Evolutionary conservation across 37 sponge, comb jelly and placozoan species (phyloP).

Genomic region (Beroe forskalii): DNA sequence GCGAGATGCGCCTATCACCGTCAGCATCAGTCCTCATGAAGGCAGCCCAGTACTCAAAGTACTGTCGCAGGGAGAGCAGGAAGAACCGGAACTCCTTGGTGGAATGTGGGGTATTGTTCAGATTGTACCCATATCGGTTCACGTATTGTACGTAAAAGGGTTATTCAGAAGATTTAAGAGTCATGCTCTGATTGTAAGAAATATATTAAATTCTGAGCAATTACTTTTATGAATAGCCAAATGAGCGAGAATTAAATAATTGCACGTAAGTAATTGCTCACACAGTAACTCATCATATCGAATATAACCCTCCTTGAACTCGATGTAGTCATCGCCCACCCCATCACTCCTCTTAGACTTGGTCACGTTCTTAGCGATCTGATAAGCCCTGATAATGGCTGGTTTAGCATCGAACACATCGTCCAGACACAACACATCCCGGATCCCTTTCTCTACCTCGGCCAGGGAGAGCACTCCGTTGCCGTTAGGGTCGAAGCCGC

Average conservation of each 20-base stretch:
- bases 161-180: too few relatives aligned
- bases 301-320: too few relatives aligned
- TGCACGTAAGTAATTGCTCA: too few relatives aligned
- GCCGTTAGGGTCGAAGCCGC: not conserved
- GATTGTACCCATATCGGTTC: too few relatives aligned
- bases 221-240: too few relatives aligned
- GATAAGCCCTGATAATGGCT: slow-evolving; percentile 46
- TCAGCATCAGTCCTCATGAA: slow-evolving; percentile 1
- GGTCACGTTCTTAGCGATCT: slow-evolving; percentile 51
- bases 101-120: too few relatives aligned
- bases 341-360: not conserved
- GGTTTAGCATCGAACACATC: slow-evolving; percentile 60
- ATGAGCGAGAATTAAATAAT: too few relatives aligned
- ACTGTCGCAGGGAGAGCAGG: slow-evolving; percentile 61
- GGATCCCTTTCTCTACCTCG: slow-evolving; percentile 49
- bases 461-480: slow-evolving; percentile 60
- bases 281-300: too few relatives aligned
- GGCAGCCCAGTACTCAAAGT: slow-evolving; percentile 59
- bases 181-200: too few relatives aligned
- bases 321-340: slow-evolving; percentile 52
- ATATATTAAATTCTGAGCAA: too few relatives aligned
- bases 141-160: too few relatives aligned
- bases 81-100: slow-evolving; percentile 60
- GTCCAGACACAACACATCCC: slow-evolving; percentile 10
- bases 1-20: slow-evolving; percentile 12